These are phyloP conservation scores for Orcinus orca DNA, from an alignment of 2,113 vertebrate genomes.

Conservation along the genomic window DNA sequence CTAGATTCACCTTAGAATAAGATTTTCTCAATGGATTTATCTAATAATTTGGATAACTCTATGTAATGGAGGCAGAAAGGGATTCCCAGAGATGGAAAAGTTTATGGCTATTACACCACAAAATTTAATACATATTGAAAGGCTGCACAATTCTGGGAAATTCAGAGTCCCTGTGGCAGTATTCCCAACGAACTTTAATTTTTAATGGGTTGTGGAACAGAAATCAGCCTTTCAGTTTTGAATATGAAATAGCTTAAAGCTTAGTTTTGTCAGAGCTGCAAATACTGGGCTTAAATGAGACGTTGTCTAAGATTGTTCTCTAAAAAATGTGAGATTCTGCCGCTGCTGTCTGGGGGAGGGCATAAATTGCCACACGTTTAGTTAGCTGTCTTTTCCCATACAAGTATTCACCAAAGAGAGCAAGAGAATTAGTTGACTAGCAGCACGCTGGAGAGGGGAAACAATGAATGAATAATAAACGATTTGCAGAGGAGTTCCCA, in stretches of 20 bases:
- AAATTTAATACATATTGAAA: constrained; percentile 37
- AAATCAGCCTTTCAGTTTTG: constrained; percentile 21
- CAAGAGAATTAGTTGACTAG: not conserved
- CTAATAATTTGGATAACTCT: constrained; percentile 15
- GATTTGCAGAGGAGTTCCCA: constrained; percentile 56
- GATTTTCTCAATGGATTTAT: not conserved
- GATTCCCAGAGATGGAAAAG: constrained; percentile 39
- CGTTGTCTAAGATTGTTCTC: not conserved
- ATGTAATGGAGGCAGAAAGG: constrained; percentile 9
- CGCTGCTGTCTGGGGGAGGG: not conserved
- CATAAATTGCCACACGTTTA: not conserved
- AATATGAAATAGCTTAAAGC: constrained; percentile 16
- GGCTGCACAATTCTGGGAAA: constrained; percentile 47
- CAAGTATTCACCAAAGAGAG: not conserved
- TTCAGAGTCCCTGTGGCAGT: constrained; percentile 34
- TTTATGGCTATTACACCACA: not conserved
- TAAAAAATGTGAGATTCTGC: not conserved
- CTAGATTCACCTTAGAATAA: not conserved
- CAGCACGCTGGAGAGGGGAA: not conserved
- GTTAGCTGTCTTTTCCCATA: not conserved
- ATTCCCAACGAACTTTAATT: constrained; percentile 22
- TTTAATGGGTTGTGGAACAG: constrained; percentile 20
- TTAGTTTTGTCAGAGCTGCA: not conserved
- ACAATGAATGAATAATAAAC: constrained; percentile 28
- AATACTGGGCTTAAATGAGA: constrained; percentile 6